A percentile compares a stretch with the other conserved stretches of the same genome.
Evolutionary conservation across 2,888 invertebrate genomes (phyloP).

Genomic region (Agriopis marginaria): DNA sequence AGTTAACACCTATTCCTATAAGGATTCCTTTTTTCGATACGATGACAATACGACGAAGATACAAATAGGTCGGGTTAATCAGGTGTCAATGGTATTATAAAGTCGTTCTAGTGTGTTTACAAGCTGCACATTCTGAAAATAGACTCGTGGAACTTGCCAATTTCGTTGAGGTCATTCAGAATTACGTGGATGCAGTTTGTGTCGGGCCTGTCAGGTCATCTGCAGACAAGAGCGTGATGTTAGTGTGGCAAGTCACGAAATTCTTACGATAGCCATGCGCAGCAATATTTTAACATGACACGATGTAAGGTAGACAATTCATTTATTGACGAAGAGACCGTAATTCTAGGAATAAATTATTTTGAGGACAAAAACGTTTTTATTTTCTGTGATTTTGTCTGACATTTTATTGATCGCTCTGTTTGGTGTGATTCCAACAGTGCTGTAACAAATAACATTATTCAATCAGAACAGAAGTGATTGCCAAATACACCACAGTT

Average conservation of each 20-base stretch:
- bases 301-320: not conserved
- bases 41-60: not conserved
- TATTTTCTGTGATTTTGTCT: not conserved
- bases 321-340: not conserved
- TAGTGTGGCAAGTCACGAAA: not conserved
- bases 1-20: too few species aligned
- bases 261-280: not conserved
- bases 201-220: conserved; percentile 11
- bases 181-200: conserved; percentile 32
- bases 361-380: too few species aligned
- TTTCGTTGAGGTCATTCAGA: conserved; percentile 61
- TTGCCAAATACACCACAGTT: not conserved
- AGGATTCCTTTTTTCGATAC: not conserved
- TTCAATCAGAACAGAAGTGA: not conserved
- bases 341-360: not conserved
- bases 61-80: conserved; percentile 30
- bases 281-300: not conserved
- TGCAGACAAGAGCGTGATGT: not conserved
- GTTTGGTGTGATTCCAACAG: conserved; percentile 18
- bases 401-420: conserved; percentile 17
- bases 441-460: conserved; percentile 2
- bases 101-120: conserved; percentile 33
- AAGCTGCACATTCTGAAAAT: conserved; percentile 54
- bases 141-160: conserved; percentile 67
- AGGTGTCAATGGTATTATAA: conserved; percentile 36